Evolutionary conservation across 2,888 invertebrate genomes (phyloP), one percentile per base, ranked within the genome.

Genomic region (Orthosia incerta): DNA sequence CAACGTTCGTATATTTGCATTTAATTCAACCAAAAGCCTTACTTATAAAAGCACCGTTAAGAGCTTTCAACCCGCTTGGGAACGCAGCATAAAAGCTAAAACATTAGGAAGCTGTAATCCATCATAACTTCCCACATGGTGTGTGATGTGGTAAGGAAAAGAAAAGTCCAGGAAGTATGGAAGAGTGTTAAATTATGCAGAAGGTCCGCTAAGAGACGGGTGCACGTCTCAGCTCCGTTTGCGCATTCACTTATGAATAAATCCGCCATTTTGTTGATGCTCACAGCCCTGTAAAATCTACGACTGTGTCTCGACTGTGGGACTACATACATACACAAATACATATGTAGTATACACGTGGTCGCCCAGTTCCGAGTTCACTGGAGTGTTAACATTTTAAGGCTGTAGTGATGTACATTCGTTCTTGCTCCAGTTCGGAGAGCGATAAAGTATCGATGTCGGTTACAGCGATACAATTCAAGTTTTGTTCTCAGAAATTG

Each of bases 231-330:
- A n/a, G 66, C 50, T 50, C 55, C 64, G 67, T 75, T 80, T 72
- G 73, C 64, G 66, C 72, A 51, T 80, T 78, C 64, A 71, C 66
- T 76, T 83, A 71, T 76, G 74, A 83, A 86, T 86, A 85, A 85
- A 68, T 83, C 57, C 68, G 51, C 60, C 66, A 70, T 71, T 70
- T 70, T 71, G 51, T 74, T 64, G 63, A 74, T 77, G 63, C 69
- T 80, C 73, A 61, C 79, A 66, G 62, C 67, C 73, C 64, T 51
- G 63, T 39, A 75, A 77, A 56, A 74, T 72, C 56, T 72, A 64
- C 69, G 67, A 62, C 55, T 72, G 63, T 31, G 56, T 18, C 55
- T 63, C 63, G 50, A 74, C 48, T 56, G 71, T 65, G 18, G 46
- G 39, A 51, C 31, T 51, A 55, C 31, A 18, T 53, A 59, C 23